Evolutionary conservation across 2,888 invertebrate species (phyloP), one percentile per base, ranked within the genome.

Genomic region (Galerucella calmariensis): DNA sequence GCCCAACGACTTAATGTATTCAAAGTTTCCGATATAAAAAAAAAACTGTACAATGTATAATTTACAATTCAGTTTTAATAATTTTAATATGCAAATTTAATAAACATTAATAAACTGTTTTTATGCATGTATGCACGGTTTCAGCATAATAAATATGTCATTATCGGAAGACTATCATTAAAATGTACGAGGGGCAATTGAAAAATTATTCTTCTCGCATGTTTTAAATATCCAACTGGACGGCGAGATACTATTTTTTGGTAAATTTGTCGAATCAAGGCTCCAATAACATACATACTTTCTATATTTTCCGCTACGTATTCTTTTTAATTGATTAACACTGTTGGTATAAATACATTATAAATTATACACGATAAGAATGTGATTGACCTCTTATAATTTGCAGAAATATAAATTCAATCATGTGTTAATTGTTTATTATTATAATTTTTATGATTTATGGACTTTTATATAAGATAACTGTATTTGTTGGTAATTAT

Each of bases 71-170:
- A 81, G 82, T 83, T 56, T 80, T 79, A 79, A 80, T 78, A 72
- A 82, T 83, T 84, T 82, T 83, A 82, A 82, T 84, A 84, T 84
- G 84, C 79, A 84, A 84, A 84, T 83, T 83, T 79, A 67, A 75
- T 79, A 82, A 65, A 46, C 46, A n/a, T 80, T 81, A 82, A 81
- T 82, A 81, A 78, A 77, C 75, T 73, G 79, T 74, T 75, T 78
- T 70, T 79, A 77, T 78, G 78, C 79, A 77, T 80, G 78, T 46
- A 65, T 65, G 63, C 63, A 11, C 79, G 75, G 75, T 71, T 76
- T 77, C 72, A 65, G 73, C 73, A 76, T 73, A 73, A 73, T 73
- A 75, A 72, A 72, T 66, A 68, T 69, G 58, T 75, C 68, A 72
- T 72, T 72, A 69, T 72, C 48, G 20, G 65, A 27, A 62, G 63